phyloP scores from a whole-genome alignment of 1,140 invertebrate genomes.

The Pachyrhynchus sulphureomaculatus region DNA sequence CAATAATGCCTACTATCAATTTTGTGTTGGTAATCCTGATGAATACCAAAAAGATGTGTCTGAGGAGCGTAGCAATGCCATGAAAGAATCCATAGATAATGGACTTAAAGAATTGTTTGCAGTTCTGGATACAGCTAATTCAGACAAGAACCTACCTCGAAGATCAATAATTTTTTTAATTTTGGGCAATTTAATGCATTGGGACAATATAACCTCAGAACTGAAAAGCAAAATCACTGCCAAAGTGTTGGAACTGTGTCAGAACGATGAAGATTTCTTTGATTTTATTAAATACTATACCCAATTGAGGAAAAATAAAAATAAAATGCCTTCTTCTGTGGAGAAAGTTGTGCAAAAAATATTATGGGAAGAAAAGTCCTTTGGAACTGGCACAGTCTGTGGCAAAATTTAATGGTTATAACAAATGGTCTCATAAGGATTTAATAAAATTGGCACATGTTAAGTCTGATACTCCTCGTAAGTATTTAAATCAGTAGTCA shows the following conservation, averaged over 20 bases:
- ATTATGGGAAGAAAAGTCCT: conserved; percentile 59
- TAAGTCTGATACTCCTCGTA: conserved; percentile 53
- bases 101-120: conserved; percentile 27
- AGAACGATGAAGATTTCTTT: conserved; percentile 57
- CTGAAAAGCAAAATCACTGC: conserved; percentile 51
- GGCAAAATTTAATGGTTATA: conserved; percentile 58
- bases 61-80: not conserved
- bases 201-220: conserved; percentile 4
- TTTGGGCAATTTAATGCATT: conserved; percentile 13
- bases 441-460: conserved; percentile 65
- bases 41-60: conserved; percentile 5
- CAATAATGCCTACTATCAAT: conserved; percentile 11
- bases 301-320: conserved; percentile 45
- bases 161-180: conserved; percentile 29
- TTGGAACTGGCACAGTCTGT: conserved; percentile 59
- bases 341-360: conserved; percentile 56
- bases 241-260: conserved; percentile 52
- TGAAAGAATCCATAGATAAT: conserved; percentile 8
- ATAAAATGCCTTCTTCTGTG: conserved; percentile 58
- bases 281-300: conserved; percentile 58
- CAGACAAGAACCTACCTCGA: conserved; percentile 27
- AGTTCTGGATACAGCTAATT: conserved; percentile 26
- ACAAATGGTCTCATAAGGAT: conserved; percentile 68
- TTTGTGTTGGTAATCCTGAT: conserved; percentile 34
- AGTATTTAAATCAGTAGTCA: conserved; percentile 18